Base-by-base conservation (phyloP, 1,140 invertebrate genomes). In the Copidosoma floridanum region DNA sequence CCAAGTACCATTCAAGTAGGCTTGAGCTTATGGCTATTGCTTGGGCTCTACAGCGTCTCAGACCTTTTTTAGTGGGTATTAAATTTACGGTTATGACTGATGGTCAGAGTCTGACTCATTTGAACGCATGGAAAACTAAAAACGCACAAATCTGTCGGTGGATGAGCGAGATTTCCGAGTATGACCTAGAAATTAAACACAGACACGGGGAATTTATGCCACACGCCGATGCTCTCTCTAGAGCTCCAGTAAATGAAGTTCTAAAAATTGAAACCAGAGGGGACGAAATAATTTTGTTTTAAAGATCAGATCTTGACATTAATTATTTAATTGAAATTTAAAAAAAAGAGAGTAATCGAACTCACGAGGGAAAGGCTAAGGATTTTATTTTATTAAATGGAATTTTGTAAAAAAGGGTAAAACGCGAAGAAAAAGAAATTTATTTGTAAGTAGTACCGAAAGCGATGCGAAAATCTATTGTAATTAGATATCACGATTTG, bases 1-100 rank as follows among this genome's bases (percentile, higher is more conserved):
- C 24, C 14, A 43, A 20, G 3, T 58, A 51, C 18, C 38, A 58
- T 21, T 50, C 27, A 10, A 65, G 48, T 37, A 46, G 65, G 24
- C 26, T 68, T 18, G 69, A 71, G 43, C 26, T 61, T 6, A 16
- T 70, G 37, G 67, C 61, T 3, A 48, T 66, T 0, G 63, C 57
- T 1, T 40, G 57, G 12, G 44, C 53, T 0, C 8, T 66, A 2
- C 41, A 53, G 11, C 18, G 61, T 14, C 52, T 55, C 16, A 23
- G 55, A 38, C 10, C 11, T 12, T 63, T 63, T 12, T 23, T 67
- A 3, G 37, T 62, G 24, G 57, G 29, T 26, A 12, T 63, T 4
- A 18, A 57, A 10, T 64, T 66, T 47, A 57, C 29, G 12, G 44
- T 57, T 24, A 21, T 65, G 2, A 63, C 56, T 1, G 43, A 65